Base-by-base conservation (phyloP, 2,888 invertebrate genomes). In the Athalia circularis region DNA sequence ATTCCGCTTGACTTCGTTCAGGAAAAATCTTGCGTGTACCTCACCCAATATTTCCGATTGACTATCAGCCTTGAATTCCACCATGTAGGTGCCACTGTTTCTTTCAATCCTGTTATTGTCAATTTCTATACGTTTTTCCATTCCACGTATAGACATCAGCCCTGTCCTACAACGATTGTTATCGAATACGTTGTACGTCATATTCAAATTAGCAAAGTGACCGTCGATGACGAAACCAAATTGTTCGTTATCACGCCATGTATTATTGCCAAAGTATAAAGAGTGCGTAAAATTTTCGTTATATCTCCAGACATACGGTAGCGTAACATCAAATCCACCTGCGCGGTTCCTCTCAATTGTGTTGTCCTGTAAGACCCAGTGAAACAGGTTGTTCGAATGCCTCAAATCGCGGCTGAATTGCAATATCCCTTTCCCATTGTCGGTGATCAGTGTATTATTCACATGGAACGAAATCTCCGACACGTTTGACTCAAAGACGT, bases 231-330 rank as follows among this genome's bases (percentile, higher is more conserved):
- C 92, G 65, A 98, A 93, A 50, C 93, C 94, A 89, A 99, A 99
- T 80, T 96, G 94, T 47, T 94, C 92, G 90, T 99, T 99, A 84
- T 94, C 93, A 11, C 94, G 92, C 94, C 98, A 97, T 0, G 96
- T 95, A 82, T 96, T 96, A 87, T 98, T 97, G 64, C 94, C 94
- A 88, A 98, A 94, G 85, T 94, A 95, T 11, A 99, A 93, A 0
- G 96, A 96, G 91, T 99, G 99, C 0, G 97, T 97, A 85, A 96
- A 97, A 87, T 98, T 98, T 90, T 97, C 97, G 87, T 97, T 96
- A 87, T 97, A 98, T 85, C 97, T 95, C 97, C 97, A 97, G 0
- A 98, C 98, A 84, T 98, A 97, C 0, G 99, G 99, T 57, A 99
- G 91, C 9, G 95, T 93, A 4, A 99, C 93, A 85, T 96, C 95